phyloP scores from a whole-genome alignment of 2,113 vertebrate genomes.

The Atlantisia rogersi region DNA sequence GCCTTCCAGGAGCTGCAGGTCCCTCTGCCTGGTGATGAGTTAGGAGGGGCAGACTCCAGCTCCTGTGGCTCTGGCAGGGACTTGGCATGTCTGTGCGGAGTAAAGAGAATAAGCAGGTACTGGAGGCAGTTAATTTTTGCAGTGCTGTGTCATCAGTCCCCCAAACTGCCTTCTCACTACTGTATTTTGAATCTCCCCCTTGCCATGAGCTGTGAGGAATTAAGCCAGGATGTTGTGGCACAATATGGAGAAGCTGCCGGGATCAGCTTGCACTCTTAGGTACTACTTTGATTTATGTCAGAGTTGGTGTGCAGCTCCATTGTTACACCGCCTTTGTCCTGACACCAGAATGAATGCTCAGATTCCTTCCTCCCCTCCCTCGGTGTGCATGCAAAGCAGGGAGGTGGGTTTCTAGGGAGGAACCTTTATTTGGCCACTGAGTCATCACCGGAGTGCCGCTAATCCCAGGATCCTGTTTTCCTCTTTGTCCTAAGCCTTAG shows the following conservation, averaged over 20 bases:
- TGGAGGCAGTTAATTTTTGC: neutral
- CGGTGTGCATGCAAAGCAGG: neutral
- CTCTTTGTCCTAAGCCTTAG: neutral
- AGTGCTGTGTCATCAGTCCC: neutral
- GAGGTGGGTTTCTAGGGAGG: neutral
- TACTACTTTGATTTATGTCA: neutral
- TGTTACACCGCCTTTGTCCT: neutral
- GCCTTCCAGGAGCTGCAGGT: neutral
- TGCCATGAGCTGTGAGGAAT: neutral
- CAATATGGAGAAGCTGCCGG: neutral
- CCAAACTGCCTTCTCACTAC: neutral
- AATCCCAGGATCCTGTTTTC: neutral
- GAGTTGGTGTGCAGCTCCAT: neutral
- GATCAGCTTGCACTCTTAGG: neutral
- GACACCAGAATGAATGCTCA: neutral
- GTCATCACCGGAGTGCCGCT: neutral
- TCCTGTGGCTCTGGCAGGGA: neutral
- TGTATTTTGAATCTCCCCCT: neutral
- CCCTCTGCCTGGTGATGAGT: rapidly evolving
- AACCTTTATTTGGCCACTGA: neutral
- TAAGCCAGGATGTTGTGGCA: neutral
- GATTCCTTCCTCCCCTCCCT: neutral
- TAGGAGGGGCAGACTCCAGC: neutral
- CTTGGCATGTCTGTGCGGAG: neutral
- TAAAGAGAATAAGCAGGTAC: neutral